Evolutionary conservation across 2,113 vertebrate genomes (phyloP).

Genomic region (Terrapene triunguis): DNA sequence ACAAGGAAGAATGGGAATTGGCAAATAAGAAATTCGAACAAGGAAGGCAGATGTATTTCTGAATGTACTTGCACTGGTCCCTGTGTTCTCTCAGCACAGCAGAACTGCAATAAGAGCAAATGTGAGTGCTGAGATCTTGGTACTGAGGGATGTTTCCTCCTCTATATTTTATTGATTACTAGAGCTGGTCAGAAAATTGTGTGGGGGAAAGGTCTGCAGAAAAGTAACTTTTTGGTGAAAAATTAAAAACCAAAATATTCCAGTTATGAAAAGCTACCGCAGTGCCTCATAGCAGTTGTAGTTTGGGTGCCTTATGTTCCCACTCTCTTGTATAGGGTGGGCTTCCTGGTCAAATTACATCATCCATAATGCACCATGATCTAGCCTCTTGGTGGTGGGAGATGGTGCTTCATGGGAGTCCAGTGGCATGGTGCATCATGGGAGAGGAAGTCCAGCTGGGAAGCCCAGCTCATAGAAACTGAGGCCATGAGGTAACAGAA

Average conservation of each 20-base stretch:
- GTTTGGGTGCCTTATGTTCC: not conserved
- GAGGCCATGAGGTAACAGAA: not conserved
- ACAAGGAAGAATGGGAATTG: not conserved
- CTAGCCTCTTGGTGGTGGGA: not conserved
- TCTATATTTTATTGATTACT: not conserved
- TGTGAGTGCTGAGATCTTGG: not conserved
- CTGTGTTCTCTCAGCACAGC: not conserved
- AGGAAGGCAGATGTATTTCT: not conserved
- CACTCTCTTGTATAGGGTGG: not conserved
- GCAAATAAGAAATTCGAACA: not conserved
- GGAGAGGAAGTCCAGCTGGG: rapidly evolving
- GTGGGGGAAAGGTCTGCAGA: not conserved
- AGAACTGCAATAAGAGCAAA: not conserved
- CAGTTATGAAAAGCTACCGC: not conserved
- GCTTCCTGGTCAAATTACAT: not conserved
- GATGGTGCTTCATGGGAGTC: not conserved
- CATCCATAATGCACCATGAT: not conserved
- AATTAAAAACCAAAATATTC: not conserved
- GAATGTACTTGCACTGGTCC: not conserved
- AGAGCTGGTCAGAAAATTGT: not conserved
- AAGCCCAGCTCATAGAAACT: not conserved
- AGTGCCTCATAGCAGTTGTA: not conserved
- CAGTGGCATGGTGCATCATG: not conserved
- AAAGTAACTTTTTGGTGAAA: not conserved
- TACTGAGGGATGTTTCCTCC: not conserved